phyloP scores from a whole-genome alignment of 2,113 vertebrate species.

The Nyctereutes procyonoides region DNA sequence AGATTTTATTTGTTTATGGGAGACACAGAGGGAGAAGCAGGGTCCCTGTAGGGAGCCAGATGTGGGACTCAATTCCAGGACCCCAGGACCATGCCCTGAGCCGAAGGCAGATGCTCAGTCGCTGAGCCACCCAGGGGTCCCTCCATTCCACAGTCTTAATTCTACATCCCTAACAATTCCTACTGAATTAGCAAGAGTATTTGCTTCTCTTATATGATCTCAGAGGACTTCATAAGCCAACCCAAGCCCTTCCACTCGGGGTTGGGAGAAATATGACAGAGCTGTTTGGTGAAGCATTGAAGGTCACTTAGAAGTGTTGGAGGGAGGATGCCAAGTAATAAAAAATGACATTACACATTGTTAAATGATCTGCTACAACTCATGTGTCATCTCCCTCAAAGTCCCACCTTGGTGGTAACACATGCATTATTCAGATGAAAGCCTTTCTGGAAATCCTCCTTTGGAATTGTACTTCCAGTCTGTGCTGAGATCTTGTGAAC shows the following conservation, averaged over 20 bases:
- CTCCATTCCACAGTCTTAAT: neutral
- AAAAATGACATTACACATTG: conserved; percentile 30
- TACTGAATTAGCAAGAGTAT: conserved; percentile 26
- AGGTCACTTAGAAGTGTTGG: conserved; percentile 47
- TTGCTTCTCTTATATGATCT: neutral
- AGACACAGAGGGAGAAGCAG: too few species aligned
- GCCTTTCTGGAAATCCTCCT: neutral
- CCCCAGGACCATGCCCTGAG: too few species aligned
- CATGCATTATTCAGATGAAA: neutral
- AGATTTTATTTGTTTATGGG: too few species aligned
- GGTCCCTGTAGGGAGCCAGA: too few species aligned
- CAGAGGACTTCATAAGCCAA: neutral
- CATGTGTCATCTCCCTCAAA: neutral
- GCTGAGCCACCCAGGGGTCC: too few species aligned
- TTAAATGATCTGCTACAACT: conserved; percentile 7
- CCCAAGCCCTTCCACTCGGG: neutral
- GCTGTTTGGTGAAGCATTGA: conserved; percentile 47
- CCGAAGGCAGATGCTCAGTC: too few species aligned
- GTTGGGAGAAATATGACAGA: neutral
- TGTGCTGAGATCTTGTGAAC: neutral
- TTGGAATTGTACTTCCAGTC: neutral
- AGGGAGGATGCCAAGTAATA: conserved; percentile 5
- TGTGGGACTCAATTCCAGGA: too few species aligned
- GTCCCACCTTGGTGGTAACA: neutral
- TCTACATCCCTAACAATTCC: neutral